phyloP scores from a whole-genome alignment of 2,113 vertebrate genomes.

The Recurvirostra avosetta region DNA sequence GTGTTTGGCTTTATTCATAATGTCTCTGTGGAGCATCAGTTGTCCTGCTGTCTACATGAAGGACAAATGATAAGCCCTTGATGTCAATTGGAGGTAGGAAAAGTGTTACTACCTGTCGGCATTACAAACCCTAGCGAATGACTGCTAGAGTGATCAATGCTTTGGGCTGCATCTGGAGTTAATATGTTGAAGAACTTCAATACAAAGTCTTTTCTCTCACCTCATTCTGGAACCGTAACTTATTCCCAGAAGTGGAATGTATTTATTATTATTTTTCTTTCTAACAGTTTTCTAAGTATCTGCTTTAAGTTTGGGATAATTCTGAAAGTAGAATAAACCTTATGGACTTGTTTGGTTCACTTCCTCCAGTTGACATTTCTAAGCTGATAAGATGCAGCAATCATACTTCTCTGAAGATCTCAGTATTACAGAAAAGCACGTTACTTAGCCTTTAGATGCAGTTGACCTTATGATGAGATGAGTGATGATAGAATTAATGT shows the following conservation, averaged over 20 bases:
- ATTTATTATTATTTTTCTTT: neutral
- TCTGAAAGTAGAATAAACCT: neutral
- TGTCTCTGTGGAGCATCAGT: neutral
- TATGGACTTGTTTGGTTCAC: neutral
- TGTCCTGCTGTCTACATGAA: constrained; percentile 9
- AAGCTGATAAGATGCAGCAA: neutral
- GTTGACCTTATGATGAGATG: neutral
- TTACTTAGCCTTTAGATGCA: constrained; percentile 1
- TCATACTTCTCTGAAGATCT: neutral
- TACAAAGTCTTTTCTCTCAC: neutral
- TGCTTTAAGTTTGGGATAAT: neutral
- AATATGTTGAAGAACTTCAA: neutral
- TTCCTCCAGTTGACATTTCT: neutral
- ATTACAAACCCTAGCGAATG: neutral
- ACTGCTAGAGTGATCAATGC: neutral
- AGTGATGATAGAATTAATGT: neutral
- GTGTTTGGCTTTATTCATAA: neutral
- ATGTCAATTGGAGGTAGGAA: neutral
- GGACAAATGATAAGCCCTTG: neutral
- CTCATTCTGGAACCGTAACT: neutral
- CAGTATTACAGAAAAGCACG: neutral
- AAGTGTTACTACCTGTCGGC: neutral
- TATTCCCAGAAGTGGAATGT: neutral
- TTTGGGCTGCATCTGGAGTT: neutral
- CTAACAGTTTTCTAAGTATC: neutral